phyloP scores from a whole-genome alignment of 2,797 vertebrate species.

The Falco berigora region DNA sequence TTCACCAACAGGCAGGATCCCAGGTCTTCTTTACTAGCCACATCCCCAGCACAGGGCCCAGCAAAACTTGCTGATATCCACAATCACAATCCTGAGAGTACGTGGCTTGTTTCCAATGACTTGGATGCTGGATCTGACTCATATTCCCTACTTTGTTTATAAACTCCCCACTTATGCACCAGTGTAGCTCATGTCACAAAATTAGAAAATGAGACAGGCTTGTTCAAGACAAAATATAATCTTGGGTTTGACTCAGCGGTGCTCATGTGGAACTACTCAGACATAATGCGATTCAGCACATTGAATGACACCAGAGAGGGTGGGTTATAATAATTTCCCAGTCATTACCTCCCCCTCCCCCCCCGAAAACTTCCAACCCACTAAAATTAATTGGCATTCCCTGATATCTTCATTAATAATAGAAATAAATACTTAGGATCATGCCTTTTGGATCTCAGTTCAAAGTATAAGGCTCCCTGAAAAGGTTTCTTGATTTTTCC shows the following conservation, averaged over 20 bases:
- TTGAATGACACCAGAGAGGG: background rate
- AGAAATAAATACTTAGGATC: background rate
- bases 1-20: background rate
- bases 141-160: conserved; percentile 34
- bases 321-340: background rate
- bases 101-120: background rate
- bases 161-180: conserved; percentile 22
- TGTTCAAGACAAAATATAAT: conserved; percentile 19
- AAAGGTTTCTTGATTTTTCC: background rate
- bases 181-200: conserved; percentile 15
- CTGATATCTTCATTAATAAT: background rate
- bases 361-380: background rate
- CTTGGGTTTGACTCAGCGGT: conserved; percentile 34
- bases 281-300: background rate
- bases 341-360: background rate
- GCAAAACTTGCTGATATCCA: background rate
- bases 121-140: conserved; percentile 22
- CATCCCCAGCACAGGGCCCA: background rate
- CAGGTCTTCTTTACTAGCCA: background rate
- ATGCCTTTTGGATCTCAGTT: background rate
- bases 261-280: background rate
- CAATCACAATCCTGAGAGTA: background rate
- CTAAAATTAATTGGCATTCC: background rate
- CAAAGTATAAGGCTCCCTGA: background rate
- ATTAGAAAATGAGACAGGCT: conserved; percentile 49